These are phyloP conservation scores for Odocoileus virginianus DNA, from an alignment of 2,113 vertebrate genomes.

Conservation along the genomic window DNA sequence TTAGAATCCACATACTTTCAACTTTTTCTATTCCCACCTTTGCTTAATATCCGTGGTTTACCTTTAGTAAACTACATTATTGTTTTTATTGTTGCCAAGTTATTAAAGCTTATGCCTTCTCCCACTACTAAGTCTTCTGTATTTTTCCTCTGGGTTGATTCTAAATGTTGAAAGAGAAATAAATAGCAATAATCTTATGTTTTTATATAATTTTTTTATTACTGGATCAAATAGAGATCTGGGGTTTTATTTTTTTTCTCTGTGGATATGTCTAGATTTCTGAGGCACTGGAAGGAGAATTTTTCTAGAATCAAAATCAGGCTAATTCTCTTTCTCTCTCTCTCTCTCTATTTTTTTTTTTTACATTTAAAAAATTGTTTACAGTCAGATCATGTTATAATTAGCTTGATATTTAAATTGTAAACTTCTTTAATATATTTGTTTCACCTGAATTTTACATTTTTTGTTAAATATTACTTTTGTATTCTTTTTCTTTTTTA, in stretches of 20 bases:
- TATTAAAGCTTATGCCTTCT: not conserved
- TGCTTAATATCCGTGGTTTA: not conserved
- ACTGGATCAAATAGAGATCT: not conserved
- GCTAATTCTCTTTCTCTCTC: not conserved
- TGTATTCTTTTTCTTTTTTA: not conserved
- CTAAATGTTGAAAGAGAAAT: not conserved
- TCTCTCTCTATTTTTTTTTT: not conserved
- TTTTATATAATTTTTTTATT: not conserved
- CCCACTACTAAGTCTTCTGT: not conserved
- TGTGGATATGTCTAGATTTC: not conserved
- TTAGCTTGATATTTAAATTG: not conserved
- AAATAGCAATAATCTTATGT: not conserved
- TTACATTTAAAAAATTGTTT: not conserved
- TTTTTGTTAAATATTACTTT: not conserved
- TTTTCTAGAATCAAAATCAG: not conserved
- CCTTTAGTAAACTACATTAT: not conserved
- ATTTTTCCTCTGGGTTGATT: not conserved
- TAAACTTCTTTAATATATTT: not conserved
- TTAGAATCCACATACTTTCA: not conserved
- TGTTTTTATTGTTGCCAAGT: not conserved
- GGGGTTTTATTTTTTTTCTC: not conserved
- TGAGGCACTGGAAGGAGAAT: not conserved
- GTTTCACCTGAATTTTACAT: not conserved
- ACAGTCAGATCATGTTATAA: not conserved
- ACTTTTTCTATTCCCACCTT: not conserved